Evolutionary conservation across 2,888 invertebrate species (phyloP), one percentile per base, ranked within the genome.

Genomic region (Hedya salicella): DNA sequence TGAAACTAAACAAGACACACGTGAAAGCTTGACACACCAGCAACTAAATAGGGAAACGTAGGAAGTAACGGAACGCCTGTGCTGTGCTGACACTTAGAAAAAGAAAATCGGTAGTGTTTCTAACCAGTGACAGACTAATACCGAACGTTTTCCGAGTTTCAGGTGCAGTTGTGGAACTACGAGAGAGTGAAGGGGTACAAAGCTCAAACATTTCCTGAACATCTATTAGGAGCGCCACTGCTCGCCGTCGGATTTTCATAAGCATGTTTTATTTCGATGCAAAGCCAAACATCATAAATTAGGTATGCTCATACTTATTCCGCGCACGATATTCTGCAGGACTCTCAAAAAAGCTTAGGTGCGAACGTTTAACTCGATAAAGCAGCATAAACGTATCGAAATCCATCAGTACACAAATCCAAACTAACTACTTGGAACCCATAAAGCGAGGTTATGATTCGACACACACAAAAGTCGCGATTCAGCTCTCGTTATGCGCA

Each of bases 401-500:
- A 86, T 87, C 85, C 88, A 88, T 81, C 89, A 91, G 89, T 89
- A 87, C 83, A 82, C 3, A 25, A 85, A 85, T 83, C 83, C 84
- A 86, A 80, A 81, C 88, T 87, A 91, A 87, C 90, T 91, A 91
- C 91, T 80, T 81, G 75, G 78, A 87, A 85, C 85, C 81, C 86
- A 83, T 79, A 75, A 91, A 91, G 91, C 91, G 83, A 86, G 81
- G 87, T 89, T 88, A 88, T 87, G 78, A 81, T 80, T 83, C 78
- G 78, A 79, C 81, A 85, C 82, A 81, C 75, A 81, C 79, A 80
- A 82, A 79, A 80, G 80, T 81, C 56, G 75, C 72, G 73, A 70
- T 62, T 70, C 67, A 70, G 68, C 68, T 72, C 74, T 59, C 57
- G 49, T 54, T 57, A 81, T 85, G 83, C 84, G 76, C 79, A 78